Evolutionary conservation across 2,113 vertebrate species (phyloP).

Genomic region (Sceloporus undulatus): DNA sequence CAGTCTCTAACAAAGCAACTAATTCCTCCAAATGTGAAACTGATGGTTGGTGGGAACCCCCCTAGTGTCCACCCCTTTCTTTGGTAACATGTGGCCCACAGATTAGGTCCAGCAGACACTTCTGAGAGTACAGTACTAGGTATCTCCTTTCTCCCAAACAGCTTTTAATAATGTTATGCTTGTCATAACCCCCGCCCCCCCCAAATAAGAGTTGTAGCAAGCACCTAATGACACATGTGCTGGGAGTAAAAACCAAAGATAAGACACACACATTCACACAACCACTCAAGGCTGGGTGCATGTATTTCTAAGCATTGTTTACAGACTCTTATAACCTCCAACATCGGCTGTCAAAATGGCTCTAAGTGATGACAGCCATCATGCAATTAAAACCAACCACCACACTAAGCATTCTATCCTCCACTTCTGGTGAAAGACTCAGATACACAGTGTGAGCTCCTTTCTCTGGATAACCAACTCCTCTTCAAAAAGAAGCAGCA

Average conservation of each 20-base stretch:
- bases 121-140: fast-evolving
- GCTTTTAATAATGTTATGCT: fast-evolving
- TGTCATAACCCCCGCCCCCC: not conserved
- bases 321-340: conserved; percentile 45
- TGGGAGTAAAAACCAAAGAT: not conserved
- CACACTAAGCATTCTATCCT: conserved; percentile 48
- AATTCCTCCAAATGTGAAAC: no score
- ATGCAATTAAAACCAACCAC: conserved; percentile 40
- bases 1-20: no score
- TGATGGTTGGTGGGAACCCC: no score
- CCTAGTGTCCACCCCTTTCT: no score
- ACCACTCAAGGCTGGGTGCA: not conserved
- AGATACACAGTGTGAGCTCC: conserved; percentile 53
- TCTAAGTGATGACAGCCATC: conserved; percentile 47
- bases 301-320: not conserved
- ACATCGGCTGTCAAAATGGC: conserved; percentile 34
- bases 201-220: not conserved
- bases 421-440: conserved; percentile 21
- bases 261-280: not conserved
- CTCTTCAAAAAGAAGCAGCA: not conserved
- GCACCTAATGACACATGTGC: not conserved
- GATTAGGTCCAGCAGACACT: not conserved
- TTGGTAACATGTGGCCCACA: not conserved
- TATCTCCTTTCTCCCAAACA: not conserved
- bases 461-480: conserved; percentile 7